Base-by-base conservation (phyloP, 2,888 invertebrate species). In the Punctoribates punctum region DNA sequence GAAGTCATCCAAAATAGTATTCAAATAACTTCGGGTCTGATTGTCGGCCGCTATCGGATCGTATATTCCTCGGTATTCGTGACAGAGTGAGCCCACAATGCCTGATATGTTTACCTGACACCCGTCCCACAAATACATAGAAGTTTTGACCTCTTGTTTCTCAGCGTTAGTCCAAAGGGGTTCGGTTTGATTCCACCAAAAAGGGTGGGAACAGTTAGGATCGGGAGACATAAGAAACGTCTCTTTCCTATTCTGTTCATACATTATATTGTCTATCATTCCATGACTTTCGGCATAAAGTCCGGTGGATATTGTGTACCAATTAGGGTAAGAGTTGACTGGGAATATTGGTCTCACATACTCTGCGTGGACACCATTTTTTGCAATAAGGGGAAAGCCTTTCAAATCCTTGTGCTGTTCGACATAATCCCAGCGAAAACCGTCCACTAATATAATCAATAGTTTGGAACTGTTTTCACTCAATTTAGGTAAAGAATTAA, bases 251-350 rank as follows among this genome's bases (percentile, higher is more conserved):
- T 78, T 77, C 6, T 81, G 74, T 79, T 84, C 83, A 76, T 81
- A 83, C 81, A 84, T 83, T 79, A 81, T 82, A 77, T 84, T 84
- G n/a, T 83, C 83, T 38, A 84, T 80, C 48, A 84, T 82, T 9
- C 83, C 83, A 79, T 84, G 84, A 38, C 76, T 81, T 79, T 84
- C 84, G 4, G 83, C 82, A 78, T 83, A 82, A 15, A 79, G 73
- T n/a, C 80, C 80, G 75, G 76, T 76, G 1, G 34, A 76, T 17
- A 80, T 78, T 0, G 78, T 74, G 51, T 79, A 80, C 79, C 78
- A 80, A 54, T 80, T 80, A 1, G 80, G 79, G 65, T 79, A 80
- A 1, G 80, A 79, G 46, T 78, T 79, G 23, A 78, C 75, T 1
- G 79, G 80, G 23, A 78, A 79, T n/a, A 79, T 76, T 0, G 80